These are phyloP conservation scores for Hippocampus zosterae DNA, from an alignment of 2,113 vertebrate genomes.

Conservation along the genomic window DNA sequence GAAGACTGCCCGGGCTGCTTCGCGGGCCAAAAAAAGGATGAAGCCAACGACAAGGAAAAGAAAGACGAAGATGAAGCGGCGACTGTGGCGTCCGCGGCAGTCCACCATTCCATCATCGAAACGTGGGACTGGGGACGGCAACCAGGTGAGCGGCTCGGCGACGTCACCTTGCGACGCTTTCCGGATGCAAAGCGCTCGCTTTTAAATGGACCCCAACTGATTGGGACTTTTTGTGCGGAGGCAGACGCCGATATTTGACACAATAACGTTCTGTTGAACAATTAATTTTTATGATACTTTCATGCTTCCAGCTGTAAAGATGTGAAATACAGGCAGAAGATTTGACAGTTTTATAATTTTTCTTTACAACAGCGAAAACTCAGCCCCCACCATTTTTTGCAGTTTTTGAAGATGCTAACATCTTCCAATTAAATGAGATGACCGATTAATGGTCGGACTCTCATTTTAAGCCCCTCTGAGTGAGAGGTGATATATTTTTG, in stretches of 20 bases:
- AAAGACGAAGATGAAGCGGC: conserved; percentile 92
- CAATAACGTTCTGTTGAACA: too few relatives aligned
- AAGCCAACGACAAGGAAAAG: conserved; percentile 92
- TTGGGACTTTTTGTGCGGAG: conserved; percentile 35
- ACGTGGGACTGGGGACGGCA: conserved; percentile 97
- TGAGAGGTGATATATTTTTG: conserved; percentile 21
- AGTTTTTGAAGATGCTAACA: too few relatives aligned
- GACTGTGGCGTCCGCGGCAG: conserved; percentile 68
- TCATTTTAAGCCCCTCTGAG: conserved; percentile 57
- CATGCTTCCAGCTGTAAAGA: too few relatives aligned
- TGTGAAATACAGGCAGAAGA: too few relatives aligned
- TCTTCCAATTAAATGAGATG: too few relatives aligned
- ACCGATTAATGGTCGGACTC: too few relatives aligned
- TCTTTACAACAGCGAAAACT: too few relatives aligned
- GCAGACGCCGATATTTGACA: too few relatives aligned
- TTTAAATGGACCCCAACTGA: conserved; percentile 28
- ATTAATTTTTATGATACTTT: too few relatives aligned
- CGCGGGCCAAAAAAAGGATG: conserved; percentile 86
- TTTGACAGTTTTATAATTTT: too few relatives aligned
- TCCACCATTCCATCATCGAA: conserved; percentile 90
- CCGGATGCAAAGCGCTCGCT: conserved; percentile 32
- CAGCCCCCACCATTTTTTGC: too few relatives aligned
- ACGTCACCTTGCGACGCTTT: too few relatives aligned
- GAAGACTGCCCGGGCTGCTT: conserved; percentile 87
- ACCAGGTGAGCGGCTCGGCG: conserved; percentile 79